A percentile compares a stretch with the other conserved stretches of the same genome.
Conservation (phyloP, 2,797 vertebrate genomes). For the Ambastaia sidthimunki region DNA sequence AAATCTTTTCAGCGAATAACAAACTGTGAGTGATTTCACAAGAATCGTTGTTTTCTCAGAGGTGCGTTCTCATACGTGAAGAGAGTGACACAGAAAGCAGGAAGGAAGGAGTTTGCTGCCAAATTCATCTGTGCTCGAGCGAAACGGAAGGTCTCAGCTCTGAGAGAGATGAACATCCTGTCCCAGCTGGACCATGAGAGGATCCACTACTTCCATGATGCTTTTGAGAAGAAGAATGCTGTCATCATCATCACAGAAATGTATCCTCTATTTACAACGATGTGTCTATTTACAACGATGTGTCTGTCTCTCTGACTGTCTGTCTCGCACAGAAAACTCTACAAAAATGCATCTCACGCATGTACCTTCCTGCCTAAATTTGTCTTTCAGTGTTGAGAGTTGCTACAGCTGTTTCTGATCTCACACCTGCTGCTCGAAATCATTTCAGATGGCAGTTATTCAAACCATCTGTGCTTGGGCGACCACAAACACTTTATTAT, state of each 20-base stretch:
- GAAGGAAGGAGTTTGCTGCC: conserved; percentile 87
- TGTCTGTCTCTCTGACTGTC: neutral
- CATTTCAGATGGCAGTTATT: neutral
- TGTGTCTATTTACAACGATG: conserved; percentile 56
- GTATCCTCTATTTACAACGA: conserved; percentile 82
- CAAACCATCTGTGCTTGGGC: neutral
- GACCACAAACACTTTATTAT: neutral
- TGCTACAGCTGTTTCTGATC: conserved; percentile 14
- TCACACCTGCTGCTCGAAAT: conserved; percentile 22
- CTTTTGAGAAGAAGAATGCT: conserved; percentile 93
- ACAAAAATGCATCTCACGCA: neutral
- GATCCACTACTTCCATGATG: conserved; percentile 92
- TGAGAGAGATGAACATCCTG: conserved; percentile 88
- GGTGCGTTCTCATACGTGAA: conserved; percentile 95
- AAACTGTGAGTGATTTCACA: neutral
- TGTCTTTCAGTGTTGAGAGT: neutral
- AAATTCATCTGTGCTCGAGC: conserved; percentile 93
- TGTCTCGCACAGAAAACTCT: neutral
- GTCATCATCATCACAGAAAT: conserved; percentile 91
- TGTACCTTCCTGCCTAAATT: neutral
- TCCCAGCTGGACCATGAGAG: conserved; percentile 90
- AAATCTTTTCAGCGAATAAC: neutral
- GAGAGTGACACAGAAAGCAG: conserved; percentile 87
- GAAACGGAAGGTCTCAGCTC: conserved; percentile 85
- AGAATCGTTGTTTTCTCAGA: conserved; percentile 69